A percentile compares a stretch with the other conserved stretches of the same genome.
Conservation (phyloP, 2,797 vertebrate species). For the Galagoides demidoff region DNA sequence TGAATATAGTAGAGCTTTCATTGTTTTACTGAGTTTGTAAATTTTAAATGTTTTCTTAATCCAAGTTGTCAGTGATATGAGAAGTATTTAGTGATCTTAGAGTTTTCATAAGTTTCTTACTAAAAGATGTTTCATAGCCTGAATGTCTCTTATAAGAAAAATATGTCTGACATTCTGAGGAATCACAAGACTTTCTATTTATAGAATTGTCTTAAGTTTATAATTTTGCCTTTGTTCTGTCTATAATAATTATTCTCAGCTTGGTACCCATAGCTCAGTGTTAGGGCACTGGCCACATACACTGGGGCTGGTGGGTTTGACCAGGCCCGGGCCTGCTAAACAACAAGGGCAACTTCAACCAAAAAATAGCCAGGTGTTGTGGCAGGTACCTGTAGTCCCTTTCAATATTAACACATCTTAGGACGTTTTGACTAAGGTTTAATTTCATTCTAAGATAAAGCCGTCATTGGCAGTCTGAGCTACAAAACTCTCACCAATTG, state of each 20-base stretch:
- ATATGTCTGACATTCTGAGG: background rate
- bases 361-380: too few species aligned
- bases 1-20: background rate
- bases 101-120: conserved; percentile 3
- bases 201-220: background rate
- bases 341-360: too few species aligned
- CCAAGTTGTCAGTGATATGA: conserved; percentile 9
- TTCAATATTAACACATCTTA: conserved; percentile 54
- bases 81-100: conserved; percentile 25
- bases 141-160: conserved; percentile 38
- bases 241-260: conserved; percentile 23
- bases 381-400: background rate
- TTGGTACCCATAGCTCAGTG: too few species aligned
- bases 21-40: conserved; percentile 51
- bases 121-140: conserved; percentile 21
- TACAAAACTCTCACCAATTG: background rate
- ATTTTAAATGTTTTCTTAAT: conserved; percentile 40
- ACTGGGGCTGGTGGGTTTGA: too few species aligned
- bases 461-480: background rate
- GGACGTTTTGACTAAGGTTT: conserved; percentile 40
- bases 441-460: conserved; percentile 48
- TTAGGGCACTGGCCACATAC: too few species aligned
- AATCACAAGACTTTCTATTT: conserved; percentile 4
- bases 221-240: conserved; percentile 30
- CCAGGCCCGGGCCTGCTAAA: too few species aligned